phyloP scores from a whole-genome alignment of 2,888 invertebrate species.

The Tenthredo mesomela region DNA sequence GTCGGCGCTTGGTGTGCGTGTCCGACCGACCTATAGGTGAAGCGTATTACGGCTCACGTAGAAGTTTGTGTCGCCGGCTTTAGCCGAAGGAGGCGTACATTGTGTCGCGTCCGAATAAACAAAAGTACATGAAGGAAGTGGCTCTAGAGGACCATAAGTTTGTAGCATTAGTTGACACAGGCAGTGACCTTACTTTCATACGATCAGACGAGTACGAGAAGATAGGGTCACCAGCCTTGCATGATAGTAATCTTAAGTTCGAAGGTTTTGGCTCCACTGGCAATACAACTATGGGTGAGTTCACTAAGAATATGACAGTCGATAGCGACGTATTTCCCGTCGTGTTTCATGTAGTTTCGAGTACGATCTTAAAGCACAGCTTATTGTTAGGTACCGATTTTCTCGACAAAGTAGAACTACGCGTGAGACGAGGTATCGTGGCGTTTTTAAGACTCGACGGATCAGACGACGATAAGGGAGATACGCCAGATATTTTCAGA shows the following conservation, averaged over 20 bases:
- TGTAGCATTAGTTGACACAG: background rate
- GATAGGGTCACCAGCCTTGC: background rate
- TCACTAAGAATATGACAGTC: background rate
- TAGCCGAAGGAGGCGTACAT: too few relatives aligned
- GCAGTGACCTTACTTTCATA: slow-evolving; percentile 3
- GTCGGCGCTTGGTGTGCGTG: too few relatives aligned
- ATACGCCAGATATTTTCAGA: too few relatives aligned
- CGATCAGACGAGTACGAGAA: background rate
- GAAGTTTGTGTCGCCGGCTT: too few relatives aligned
- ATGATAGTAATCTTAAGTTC: background rate
- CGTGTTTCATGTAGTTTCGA: background rate
- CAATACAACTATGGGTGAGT: slow-evolving; percentile 12
- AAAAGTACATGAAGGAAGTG: too few relatives aligned
- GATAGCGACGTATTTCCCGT: background rate
- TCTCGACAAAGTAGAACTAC: background rate
- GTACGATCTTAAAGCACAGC: background rate
- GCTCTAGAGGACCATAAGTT: too few relatives aligned
- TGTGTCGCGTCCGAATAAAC: too few relatives aligned
- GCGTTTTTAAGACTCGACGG: too few relatives aligned
- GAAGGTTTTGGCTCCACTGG: background rate
- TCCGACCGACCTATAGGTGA: too few relatives aligned
- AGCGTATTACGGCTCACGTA: too few relatives aligned
- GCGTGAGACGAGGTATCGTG: background rate
- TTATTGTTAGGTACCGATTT: slow-evolving; percentile 6
- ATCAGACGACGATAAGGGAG: too few relatives aligned